Evolutionary conservation across 2,113 vertebrate genomes (phyloP).

Genomic region (Prochilodus magdalenae): DNA sequence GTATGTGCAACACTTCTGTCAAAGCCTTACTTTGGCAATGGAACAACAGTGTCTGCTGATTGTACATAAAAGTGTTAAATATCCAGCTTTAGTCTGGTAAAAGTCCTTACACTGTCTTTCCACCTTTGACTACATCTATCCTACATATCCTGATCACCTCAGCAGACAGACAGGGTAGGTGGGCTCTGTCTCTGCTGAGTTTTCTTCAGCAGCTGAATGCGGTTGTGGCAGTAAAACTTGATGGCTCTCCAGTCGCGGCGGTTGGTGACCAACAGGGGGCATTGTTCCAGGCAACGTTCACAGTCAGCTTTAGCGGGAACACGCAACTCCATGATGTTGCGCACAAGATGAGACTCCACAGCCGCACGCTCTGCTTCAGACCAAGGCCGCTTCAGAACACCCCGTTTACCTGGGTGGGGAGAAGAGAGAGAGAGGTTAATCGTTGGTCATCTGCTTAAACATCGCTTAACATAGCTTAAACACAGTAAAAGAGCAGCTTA

Average conservation of each 20-base stretch:
- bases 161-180: constrained; percentile 70
- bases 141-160: constrained; percentile 45
- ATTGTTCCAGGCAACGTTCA: constrained; percentile 80
- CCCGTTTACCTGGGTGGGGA: constrained; percentile 73
- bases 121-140: not conserved
- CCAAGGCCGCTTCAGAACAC: constrained; percentile 81
- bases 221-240: constrained; percentile 83
- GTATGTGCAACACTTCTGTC: not conserved
- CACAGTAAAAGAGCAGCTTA: not conserved
- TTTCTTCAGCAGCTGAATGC: constrained; percentile 81
- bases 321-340: constrained; percentile 76
- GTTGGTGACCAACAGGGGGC: constrained; percentile 80
- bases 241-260: constrained; percentile 79
- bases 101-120: constrained; percentile 14
- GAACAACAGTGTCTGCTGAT: constrained; percentile 11
- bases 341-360: constrained; percentile 79
- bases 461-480: not conserved
- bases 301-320: constrained; percentile 82
- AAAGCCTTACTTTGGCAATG: not conserved
- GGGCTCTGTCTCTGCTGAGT: constrained; percentile 73
- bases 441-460: constrained; percentile 17
- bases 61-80: constrained; percentile 46
- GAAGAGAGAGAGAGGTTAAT: not conserved
- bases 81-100: constrained; percentile 38
- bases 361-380: constrained; percentile 77